Evolutionary conservation across 2,113 vertebrate species (phyloP), one percentile per base, ranked within the genome.

Genomic region (Vidua macroura): DNA sequence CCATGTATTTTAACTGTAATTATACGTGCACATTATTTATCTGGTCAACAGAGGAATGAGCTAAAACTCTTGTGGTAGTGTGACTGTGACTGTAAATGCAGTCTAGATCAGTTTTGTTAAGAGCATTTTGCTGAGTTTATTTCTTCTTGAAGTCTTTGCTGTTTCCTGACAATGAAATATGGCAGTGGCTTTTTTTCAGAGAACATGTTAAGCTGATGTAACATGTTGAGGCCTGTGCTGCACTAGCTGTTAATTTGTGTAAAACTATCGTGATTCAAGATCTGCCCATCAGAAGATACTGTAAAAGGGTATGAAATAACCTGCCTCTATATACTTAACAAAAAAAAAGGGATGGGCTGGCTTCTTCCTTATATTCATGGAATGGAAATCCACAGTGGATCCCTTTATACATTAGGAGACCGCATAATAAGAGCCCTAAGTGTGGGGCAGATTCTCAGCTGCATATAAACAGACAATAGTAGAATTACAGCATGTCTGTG

Each of bases 291-390:
- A 59, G 52, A 83, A 72, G 48, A n/a, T 43, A 18, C 13, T 68
- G 16, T 86, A 46, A 64, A 49, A 89, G 27, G 15, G 8, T 53
- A 12, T 74, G 53, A 64, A 84, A 88, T 27, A 60, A 35, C 46
- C 49, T 53, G 22, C 12, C 12, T 63, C 48, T 75, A 3, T 37
- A 19, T 15, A 18, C 2, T 70, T 63, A 1, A n/a, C 9, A 22
- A 28, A 37, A 15, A 15, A 49, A 27, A 22, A 64, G 25, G 2
- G 0, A 2, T 1, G 7, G 3, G 2, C 10, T 4, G 13, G 3
- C 15, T 58, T 67, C 35, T 20, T 79, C 14, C 21, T 66, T 66
- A 2, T 14, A 9, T 25, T 67, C 17, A 5, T 48, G 39, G 9
- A 7, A 31, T 24, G 52, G 55, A 49, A 84, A 78, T 43, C 22